Percentiles rank a stretch among this genome's conserved stretches.
phyloP scores from a whole-genome alignment of 2,113 vertebrate species.

The Lates calcarifer region DNA sequence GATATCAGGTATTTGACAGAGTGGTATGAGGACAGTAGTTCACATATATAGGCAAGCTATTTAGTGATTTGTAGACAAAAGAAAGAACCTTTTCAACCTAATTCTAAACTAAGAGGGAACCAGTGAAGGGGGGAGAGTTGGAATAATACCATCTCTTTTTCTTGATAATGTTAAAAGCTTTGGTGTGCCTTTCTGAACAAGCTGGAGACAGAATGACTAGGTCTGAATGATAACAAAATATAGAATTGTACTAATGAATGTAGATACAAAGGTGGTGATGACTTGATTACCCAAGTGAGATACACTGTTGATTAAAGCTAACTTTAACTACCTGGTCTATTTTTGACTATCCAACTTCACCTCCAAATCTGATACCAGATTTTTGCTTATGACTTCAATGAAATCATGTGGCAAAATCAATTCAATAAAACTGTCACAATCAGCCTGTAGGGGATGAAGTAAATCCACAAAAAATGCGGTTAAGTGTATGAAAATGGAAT shows the following conservation, averaged over 20 bases:
- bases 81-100: not conserved
- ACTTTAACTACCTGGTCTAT: not conserved
- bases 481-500: too few relatives aligned
- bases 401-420: too few relatives aligned
- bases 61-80: not conserved
- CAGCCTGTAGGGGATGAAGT: too few relatives aligned
- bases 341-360: not conserved
- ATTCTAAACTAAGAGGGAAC: not conserved
- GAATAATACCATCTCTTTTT: too few relatives aligned
- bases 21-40: too few relatives aligned
- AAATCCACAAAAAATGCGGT: too few relatives aligned
- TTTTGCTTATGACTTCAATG: too few relatives aligned
- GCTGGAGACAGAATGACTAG: too few relatives aligned
- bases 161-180: too few relatives aligned
- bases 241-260: not conserved
- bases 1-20: not conserved
- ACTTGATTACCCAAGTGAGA: not conserved
- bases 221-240: not conserved
- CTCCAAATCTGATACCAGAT: not conserved
- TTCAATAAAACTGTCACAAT: too few relatives aligned
- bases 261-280: not conserved
- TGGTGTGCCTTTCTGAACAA: too few relatives aligned
- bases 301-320: not conserved
- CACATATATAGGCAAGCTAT: not conserved
- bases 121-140: not conserved